Percentiles rank a stretch among this genome's conserved stretches.
Evolutionary conservation across 2,113 vertebrate genomes (phyloP).

Genomic region (Camelus dromedarius): DNA sequence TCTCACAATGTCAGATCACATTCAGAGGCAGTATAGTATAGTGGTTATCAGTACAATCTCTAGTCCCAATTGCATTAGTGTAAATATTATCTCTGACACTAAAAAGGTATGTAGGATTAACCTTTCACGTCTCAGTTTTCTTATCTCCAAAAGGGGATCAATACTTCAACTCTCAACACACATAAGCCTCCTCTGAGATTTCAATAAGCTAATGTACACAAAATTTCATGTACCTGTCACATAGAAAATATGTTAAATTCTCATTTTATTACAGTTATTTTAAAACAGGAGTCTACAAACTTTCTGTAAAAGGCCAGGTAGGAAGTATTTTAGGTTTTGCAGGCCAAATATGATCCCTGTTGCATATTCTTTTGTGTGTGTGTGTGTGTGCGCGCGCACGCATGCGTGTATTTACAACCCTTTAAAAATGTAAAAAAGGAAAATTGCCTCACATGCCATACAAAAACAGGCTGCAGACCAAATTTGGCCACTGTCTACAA

Average conservation of each 20-base stretch:
- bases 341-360: not conserved
- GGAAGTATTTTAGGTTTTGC: not conserved
- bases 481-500: not conserved
- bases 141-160: not conserved
- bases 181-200: not conserved
- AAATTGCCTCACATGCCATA: not conserved
- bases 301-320: not conserved
- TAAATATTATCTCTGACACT: not conserved
- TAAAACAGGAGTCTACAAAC: not conserved
- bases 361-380: not conserved
- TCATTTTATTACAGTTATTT: not conserved
- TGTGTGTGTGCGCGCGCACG: not conserved
- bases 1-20: not conserved
- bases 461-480: not conserved
- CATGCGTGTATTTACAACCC: not conserved
- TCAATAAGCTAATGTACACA: not conserved
- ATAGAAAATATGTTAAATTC: not conserved
- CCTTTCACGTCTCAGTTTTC: not conserved
- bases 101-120: not conserved
- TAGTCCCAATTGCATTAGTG: not conserved
- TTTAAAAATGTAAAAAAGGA: slow-evolving; percentile 3
- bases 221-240: not conserved
- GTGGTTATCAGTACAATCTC: not conserved
- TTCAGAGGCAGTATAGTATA: not conserved
- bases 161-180: not conserved